Evolutionary conservation across 2,888 invertebrate species (phyloP), one percentile per base, ranked within the genome.

Genomic region (Drosophila meridiana): DNA sequence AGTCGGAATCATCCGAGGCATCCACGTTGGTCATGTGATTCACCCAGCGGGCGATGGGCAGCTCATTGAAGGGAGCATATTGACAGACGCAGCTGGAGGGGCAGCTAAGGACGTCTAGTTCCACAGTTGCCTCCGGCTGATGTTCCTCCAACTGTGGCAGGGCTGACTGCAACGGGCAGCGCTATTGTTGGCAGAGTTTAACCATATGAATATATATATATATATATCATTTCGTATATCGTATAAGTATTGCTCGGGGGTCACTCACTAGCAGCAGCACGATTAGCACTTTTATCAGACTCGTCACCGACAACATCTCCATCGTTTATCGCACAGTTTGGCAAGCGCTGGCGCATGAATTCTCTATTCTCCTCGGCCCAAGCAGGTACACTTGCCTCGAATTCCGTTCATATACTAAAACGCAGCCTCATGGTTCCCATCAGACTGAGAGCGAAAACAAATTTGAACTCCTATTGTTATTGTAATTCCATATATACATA

Each of bases 51-150:
- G 94, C 93, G 70, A 95, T 94, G 56, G 95, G 93, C 53, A 94
- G 93, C 90, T 95, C 95, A 76, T 93, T 93, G 73, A 94, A 93
- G 78, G 94, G 94, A 65, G 94, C 94, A 82, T 94, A 91, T 71
- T 94, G 93, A 78, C 95, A 95, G n/a, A 94, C 94, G 78, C 95
- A 95, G 48, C 93, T 93, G 50, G 89, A 80, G 26, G 95, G 95
- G 77, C 95, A 95, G 62, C 82, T 90, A 14, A 92, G 80, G 28
- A 73, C 62, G 34, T 92, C 90, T 57, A 85, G 69, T 56, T 90
- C 91, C 72, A 79, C 66, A 1, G 61, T 53, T 43, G 67, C 56
- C 38, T 67, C 43, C n/a, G 65, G 30, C 28, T 67, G 57, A 42
- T 42, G 43, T 2, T 64, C 58, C 36, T 64, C 58, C 42, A n/a